These are phyloP conservation scores for Nesidiocoris tenuis DNA, from an alignment of 2,888 invertebrate species.

Conservation along the genomic window DNA sequence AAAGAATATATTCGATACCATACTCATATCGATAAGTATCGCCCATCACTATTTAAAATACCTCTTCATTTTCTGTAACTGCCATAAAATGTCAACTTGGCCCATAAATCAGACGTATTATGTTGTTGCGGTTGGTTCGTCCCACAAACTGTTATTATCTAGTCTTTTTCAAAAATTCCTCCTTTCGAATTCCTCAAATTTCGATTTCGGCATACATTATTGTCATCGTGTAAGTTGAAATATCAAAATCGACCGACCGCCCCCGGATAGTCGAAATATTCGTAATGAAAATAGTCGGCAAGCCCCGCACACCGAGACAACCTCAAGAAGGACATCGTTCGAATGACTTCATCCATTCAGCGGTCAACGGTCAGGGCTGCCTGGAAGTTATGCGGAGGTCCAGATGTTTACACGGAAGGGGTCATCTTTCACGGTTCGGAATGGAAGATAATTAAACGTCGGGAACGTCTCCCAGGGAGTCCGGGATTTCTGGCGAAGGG, in stretches of 20 bases:
- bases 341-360: neutral
- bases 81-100: too few species aligned
- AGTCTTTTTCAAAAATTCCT: too few species aligned
- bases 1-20: too few species aligned
- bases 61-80: too few species aligned
- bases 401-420: neutral
- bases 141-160: too few species aligned
- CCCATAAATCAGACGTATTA: too few species aligned
- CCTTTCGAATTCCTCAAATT: too few species aligned
- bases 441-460: conserved; percentile 29
- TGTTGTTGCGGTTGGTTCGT: too few species aligned
- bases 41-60: too few species aligned
- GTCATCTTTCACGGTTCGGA: neutral
- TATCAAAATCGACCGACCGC: neutral
- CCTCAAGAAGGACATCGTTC: neutral
- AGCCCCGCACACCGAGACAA: neutral
- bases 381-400: neutral
- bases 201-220: too few species aligned
- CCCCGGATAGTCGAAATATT: neutral
- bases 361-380: neutral
- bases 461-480: neutral
- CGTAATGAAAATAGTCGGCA: neutral
- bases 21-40: too few species aligned
- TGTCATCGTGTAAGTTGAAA: too few species aligned
- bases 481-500: neutral